Evolutionary conservation across 2,888 invertebrate species (phyloP).

Genomic region (Sinodicranocentrus sp.): DNA sequence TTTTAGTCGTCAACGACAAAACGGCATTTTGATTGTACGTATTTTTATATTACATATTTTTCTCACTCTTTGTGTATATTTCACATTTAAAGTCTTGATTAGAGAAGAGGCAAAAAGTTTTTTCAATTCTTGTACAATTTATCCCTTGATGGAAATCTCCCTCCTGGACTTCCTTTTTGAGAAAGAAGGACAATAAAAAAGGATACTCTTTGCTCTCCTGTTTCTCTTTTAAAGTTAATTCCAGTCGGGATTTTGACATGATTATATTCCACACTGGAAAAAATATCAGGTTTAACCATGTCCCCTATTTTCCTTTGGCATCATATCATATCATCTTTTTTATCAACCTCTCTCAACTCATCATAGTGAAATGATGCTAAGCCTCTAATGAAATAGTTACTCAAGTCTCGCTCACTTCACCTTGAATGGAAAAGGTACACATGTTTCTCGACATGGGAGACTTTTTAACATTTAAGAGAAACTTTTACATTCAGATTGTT

Average conservation of each 20-base stretch:
- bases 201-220: too few species aligned
- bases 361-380: neutral
- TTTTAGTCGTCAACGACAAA: neutral
- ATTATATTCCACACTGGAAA: neutral
- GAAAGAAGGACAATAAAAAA: neutral
- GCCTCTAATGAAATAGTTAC: neutral
- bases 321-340: slow-evolving; percentile 17
- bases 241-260: too few species aligned
- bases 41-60: too few species aligned
- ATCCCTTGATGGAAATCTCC: too few species aligned
- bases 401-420: neutral
- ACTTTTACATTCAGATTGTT: too few species aligned
- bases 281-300: neutral
- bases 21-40: too few species aligned
- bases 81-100: too few species aligned
- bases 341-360: neutral
- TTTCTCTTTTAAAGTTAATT: neutral
- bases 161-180: slow-evolving; percentile 12
- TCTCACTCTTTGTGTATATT: too few species aligned
- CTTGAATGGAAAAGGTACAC: too few species aligned
- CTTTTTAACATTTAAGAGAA: too few species aligned
- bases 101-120: neutral
- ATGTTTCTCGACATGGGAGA: too few species aligned
- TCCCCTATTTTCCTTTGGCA: neutral
- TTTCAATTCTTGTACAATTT: too few species aligned